Evolutionary conservation across 2,888 invertebrate species (phyloP), one percentile per base, ranked within the genome.

Genomic region (Parascotia fuliginaria): DNA sequence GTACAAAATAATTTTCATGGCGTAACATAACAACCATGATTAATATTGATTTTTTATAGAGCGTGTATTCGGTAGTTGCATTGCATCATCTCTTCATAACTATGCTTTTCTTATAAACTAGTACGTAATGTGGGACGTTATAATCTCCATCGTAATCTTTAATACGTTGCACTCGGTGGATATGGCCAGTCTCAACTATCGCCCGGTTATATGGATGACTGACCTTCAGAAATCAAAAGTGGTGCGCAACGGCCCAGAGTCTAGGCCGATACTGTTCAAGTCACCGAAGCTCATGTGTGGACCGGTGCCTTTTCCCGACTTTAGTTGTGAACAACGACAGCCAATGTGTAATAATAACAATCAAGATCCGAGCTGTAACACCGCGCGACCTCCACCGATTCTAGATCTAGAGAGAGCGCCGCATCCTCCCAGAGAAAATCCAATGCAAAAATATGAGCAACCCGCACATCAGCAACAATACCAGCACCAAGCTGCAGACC

Each of bases 11-110:
- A 45, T 22, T 14, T 54, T 7, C 29, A 43, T n/a, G 38, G 40
- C 45, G 40, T 44, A 55, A 42, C 51, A 60, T 11, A 60, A 59
- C 48, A 59, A 16, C 32, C 11, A n/a, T 31, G 45, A 60, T 51
- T 48, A 28, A 16, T 7, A 31, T 9, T 12, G 5, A 34, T 50
- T 42, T 37, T 50, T 19, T 44, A 40, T 28, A 31, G 9, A 34
- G 5, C 15, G 1, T 12, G 7, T 22, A 7, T 19, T 22, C 38
- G 16, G 1, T 29, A 24, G 19, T 19, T 14, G 13, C 14, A 29
- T 27, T 9, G 14, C 31, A 12, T 15, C 11, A 34, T 24, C 33
- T 22, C 33, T 32, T 16, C 28, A 16, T 42, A 39, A 51, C 46
- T 42, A 47, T 55, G 47, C 16, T 43, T 22, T 12, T 12, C 31